Conservation (phyloP, 2,888 invertebrate species). For the Xestoiulus laeticollis region DNA sequence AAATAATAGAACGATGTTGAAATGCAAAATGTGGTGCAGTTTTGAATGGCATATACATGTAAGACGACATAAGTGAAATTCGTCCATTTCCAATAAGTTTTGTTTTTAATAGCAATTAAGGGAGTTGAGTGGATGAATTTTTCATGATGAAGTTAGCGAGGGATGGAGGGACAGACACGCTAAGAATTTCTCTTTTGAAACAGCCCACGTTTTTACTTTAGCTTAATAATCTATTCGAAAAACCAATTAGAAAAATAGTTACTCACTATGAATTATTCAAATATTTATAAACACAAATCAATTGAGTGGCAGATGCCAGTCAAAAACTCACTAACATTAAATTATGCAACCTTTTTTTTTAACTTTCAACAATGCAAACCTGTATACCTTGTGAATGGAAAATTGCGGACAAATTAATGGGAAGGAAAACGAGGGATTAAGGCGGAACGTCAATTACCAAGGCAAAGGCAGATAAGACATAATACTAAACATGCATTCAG, state of each 20-base stretch:
- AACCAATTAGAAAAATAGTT: slow-evolving; percentile 37
- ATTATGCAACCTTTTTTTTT: slow-evolving; percentile 31
- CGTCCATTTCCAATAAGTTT: not conserved
- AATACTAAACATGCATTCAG: no score
- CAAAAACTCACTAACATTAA: slow-evolving; percentile 37
- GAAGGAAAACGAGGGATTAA: not conserved
- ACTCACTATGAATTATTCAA: slow-evolving; percentile 23
- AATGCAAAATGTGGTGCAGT: not conserved
- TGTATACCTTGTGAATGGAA: slow-evolving; percentile 29
- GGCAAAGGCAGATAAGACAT: no score
- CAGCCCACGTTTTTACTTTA: slow-evolving; percentile 20
- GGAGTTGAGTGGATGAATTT: slow-evolving; percentile 2
- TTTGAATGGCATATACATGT: not conserved
- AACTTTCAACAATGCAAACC: slow-evolving; percentile 29
- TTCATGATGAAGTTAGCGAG: not conserved
- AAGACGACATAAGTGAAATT: not conserved
- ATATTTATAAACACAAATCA: slow-evolving; percentile 22
- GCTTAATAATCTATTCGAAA: slow-evolving; percentile 28
- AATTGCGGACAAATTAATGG: slow-evolving; percentile 22
- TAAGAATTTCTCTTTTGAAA: slow-evolving; percentile 1
- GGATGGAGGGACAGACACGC: slow-evolving; percentile 28
- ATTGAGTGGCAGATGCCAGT: slow-evolving; percentile 34
- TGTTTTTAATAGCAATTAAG: slow-evolving; percentile 30
- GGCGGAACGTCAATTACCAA: not conserved
- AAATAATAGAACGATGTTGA: not conserved